These are phyloP conservation scores for Myocastor coypus DNA, from an alignment of 2,113 vertebrate genomes.

Conservation along the genomic window DNA sequence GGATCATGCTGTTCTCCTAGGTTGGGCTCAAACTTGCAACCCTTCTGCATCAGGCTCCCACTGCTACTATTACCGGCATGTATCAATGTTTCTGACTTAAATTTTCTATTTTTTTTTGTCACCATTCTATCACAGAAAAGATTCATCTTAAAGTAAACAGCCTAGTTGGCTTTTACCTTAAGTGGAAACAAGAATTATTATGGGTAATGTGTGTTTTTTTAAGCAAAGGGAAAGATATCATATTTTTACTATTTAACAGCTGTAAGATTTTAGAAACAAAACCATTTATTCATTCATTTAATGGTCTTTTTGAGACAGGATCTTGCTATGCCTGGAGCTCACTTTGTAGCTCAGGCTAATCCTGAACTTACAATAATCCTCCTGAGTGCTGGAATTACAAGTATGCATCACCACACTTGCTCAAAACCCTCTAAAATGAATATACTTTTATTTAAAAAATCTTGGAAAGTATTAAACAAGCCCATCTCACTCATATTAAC, in stretches of 20 bases:
- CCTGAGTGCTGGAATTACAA: too few relatives aligned
- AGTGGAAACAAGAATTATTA: constrained; percentile 38
- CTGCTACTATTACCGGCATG: not conserved
- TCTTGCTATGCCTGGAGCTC: too few relatives aligned
- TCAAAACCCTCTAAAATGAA: not conserved
- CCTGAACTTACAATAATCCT: too few relatives aligned
- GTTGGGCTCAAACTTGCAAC: not conserved
- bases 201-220: constrained; percentile 15
- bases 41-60: not conserved
- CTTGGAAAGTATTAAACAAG: constrained; percentile 53
- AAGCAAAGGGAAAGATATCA: constrained; percentile 9
- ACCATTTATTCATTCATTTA: too few relatives aligned
- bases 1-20: not conserved
- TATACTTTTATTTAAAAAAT: not conserved
- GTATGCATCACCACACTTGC: too few relatives aligned
- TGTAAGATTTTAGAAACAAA: constrained; percentile 54
- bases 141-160: constrained; percentile 37
- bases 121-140: constrained; percentile 32
- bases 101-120: constrained; percentile 21
- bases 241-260: constrained; percentile 57
- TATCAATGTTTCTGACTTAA: not conserved
- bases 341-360: too few relatives aligned
- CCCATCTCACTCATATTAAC: constrained; percentile 41
- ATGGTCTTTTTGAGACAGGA: too few relatives aligned
- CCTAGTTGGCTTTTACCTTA: constrained; percentile 38